Evolutionary conservation across 2,888 invertebrate species (phyloP).

Genomic region (Phrixothrix hirtus): DNA sequence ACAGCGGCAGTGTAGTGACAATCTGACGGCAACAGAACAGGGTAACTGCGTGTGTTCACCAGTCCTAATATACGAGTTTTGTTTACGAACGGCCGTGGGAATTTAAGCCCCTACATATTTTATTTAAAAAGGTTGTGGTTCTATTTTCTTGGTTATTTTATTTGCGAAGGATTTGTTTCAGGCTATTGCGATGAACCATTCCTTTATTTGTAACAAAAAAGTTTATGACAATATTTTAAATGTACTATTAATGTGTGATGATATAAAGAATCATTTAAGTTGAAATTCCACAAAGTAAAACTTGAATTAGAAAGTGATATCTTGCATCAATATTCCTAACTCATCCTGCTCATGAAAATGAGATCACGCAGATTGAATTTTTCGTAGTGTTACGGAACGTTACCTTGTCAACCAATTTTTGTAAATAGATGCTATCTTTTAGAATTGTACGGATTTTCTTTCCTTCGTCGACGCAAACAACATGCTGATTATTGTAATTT

Average conservation of each 20-base stretch:
- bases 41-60: constrained; percentile 23
- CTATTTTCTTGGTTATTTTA: constrained; percentile 25
- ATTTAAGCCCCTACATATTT: constrained; percentile 34
- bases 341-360: constrained; percentile 21
- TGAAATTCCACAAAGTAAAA: constrained; percentile 16
- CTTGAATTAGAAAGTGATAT: constrained; percentile 17
- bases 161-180: constrained; percentile 27
- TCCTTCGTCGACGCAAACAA: no score
- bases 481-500: no score
- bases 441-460: constrained; percentile 5
- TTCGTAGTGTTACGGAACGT: constrained; percentile 22
- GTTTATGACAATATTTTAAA: constrained; percentile 9
- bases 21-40: constrained; percentile 20
- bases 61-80: constrained; percentile 30
- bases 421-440: constrained; percentile 9
- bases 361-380: constrained; percentile 27
- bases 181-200: constrained; percentile 5
- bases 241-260: constrained; percentile 14
- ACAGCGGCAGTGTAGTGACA: constrained; percentile 21
- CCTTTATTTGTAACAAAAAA: constrained; percentile 4
- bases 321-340: constrained; percentile 24
- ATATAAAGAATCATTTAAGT: constrained; percentile 17
- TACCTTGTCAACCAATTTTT: constrained; percentile 16
- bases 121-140: constrained; percentile 33
- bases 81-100: constrained; percentile 29